Percentiles rank a stretch among this genome's conserved stretches.
These are phyloP conservation scores for Chaenogobius annularis DNA, from an alignment of 2,113 vertebrate species.

Conservation along the genomic window DNA sequence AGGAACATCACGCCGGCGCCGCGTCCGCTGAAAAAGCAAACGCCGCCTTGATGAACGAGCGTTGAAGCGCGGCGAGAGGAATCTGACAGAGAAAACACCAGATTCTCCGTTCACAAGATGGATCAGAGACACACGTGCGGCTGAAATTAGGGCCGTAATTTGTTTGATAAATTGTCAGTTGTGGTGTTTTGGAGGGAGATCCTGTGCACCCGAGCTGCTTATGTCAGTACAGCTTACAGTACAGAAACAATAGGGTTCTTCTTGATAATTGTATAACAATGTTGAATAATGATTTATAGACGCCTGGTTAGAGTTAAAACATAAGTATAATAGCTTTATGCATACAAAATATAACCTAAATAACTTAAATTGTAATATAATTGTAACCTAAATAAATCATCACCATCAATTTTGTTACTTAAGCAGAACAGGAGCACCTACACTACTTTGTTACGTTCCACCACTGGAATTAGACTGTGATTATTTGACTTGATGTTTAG, in stretches of 20 bases:
- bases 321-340: no score
- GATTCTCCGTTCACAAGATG: slow-evolving; percentile 32
- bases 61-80: slow-evolving; percentile 20
- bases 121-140: slow-evolving; percentile 62
- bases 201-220: slow-evolving; percentile 8
- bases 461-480: no score
- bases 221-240: not conserved
- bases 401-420: no score
- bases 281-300: no score
- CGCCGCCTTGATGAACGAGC: slow-evolving; percentile 71
- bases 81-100: slow-evolving; percentile 38
- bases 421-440: no score
- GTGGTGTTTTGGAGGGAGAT: slow-evolving; percentile 6
- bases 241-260: not conserved
- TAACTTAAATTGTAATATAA: no score
- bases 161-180: slow-evolving; percentile 60
- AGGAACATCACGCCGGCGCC: slow-evolving; percentile 87
- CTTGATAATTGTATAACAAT: no score
- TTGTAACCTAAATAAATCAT: no score
- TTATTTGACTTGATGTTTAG: no score
- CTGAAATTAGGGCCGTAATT: slow-evolving; percentile 62
- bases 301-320: no score
- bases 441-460: no score
- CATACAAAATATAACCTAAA: no score
- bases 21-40: slow-evolving; percentile 74